A percentile compares a stretch with the other conserved stretches of the same genome.
Evolutionary conservation across 2,888 invertebrate species (phyloP).

Genomic region (Rosalia funebris): DNA sequence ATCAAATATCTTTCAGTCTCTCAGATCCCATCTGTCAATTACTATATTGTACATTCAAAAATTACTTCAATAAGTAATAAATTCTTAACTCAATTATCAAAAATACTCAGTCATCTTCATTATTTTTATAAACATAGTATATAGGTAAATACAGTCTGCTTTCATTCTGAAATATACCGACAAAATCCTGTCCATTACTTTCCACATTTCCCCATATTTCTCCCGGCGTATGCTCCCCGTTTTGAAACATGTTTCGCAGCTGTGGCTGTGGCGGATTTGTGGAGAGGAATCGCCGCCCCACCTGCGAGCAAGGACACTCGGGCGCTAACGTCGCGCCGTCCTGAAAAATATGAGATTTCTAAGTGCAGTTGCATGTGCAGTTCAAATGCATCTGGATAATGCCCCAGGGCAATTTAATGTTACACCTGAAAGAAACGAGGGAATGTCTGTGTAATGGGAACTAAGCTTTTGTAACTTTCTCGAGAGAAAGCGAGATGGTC

Average conservation of each 20-base stretch:
- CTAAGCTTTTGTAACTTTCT: constrained; percentile 22
- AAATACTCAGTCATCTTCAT: too few relatives aligned
- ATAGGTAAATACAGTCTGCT: too few relatives aligned
- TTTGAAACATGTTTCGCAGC: not conserved
- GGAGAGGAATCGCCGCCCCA: not conserved
- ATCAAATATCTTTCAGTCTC: too few relatives aligned
- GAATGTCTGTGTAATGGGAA: constrained; percentile 32
- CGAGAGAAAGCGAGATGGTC: not conserved
- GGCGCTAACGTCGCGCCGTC: constrained; percentile 22
- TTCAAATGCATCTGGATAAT: constrained; percentile 25
- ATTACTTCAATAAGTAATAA: too few relatives aligned
- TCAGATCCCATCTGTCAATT: too few relatives aligned
- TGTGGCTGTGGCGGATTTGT: not conserved
- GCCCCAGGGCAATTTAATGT: constrained; percentile 27
- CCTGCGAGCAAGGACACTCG: constrained; percentile 3
- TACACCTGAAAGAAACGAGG: constrained; percentile 27
- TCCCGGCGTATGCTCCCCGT: not conserved
- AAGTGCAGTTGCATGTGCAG: constrained; percentile 39
- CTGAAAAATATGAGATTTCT: constrained; percentile 28
- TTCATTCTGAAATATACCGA: too few relatives aligned
- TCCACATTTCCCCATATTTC: not conserved
- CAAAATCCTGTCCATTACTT: not conserved
- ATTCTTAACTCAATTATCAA: too few relatives aligned
- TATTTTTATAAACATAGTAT: too few relatives aligned
- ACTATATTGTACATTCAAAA: too few relatives aligned